A percentile compares a stretch with the other conserved stretches of the same genome.
Evolutionary conservation across 2,113 vertebrate species (phyloP).

Genomic region (Colinus virginianus): DNA sequence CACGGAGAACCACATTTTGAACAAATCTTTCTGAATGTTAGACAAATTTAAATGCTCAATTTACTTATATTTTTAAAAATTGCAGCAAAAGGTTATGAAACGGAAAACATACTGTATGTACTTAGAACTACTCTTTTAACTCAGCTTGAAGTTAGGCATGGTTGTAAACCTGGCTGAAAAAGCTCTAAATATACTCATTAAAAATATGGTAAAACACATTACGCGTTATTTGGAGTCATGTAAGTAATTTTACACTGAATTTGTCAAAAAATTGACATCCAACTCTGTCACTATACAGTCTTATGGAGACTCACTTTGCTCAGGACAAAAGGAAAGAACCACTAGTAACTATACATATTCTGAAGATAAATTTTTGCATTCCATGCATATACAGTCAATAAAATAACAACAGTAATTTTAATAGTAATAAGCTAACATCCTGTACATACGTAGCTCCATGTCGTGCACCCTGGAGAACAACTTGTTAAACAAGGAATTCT

Average conservation of each 20-base stretch:
- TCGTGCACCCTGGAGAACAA: neutral
- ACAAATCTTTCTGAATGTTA: neutral
- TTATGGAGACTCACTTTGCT: conserved; percentile 44
- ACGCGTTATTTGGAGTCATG: neutral
- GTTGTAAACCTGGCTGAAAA: neutral
- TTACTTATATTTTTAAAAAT: neutral
- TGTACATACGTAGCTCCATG: neutral
- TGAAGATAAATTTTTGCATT: neutral
- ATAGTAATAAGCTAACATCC: neutral
- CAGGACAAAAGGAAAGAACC: conserved; percentile 14
- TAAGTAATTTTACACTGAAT: neutral
- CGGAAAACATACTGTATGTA: neutral
- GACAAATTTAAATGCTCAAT: neutral
- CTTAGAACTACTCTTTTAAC: neutral
- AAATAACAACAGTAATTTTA: neutral
- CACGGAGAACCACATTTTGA: neutral
- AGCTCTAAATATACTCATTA: neutral
- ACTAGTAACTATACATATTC: neutral
- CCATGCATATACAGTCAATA: neutral
- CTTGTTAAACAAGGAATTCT: neutral
- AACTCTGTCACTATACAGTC: neutral
- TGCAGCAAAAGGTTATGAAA: neutral
- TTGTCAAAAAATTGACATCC: neutral
- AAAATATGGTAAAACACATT: neutral
- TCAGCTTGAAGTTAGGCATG: neutral